Conservation (phyloP, 1,140 invertebrate genomes). For the Bathynomus jamesi region DNA sequence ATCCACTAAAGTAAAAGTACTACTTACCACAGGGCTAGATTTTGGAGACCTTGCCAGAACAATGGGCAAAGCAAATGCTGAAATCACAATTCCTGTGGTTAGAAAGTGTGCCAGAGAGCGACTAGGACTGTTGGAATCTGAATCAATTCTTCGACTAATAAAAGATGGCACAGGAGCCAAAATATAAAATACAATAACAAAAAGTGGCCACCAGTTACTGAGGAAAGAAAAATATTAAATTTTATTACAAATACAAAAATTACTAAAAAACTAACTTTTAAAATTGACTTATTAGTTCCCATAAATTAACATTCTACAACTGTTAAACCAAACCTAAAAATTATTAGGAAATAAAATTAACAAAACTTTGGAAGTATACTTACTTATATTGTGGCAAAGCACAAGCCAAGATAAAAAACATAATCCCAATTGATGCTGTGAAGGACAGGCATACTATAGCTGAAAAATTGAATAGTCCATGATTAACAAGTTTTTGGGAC, state of each 20-base stretch:
- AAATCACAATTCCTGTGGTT: constrained; percentile 73
- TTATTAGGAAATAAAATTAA: constrained; percentile 10
- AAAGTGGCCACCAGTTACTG: constrained; percentile 95
- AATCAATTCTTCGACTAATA: constrained; percentile 65
- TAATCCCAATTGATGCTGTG: constrained; percentile 90
- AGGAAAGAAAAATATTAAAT: constrained; percentile 39
- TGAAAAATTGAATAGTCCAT: no score
- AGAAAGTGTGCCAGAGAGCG: constrained; percentile 88
- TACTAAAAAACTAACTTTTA: no score
- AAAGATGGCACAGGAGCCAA: constrained; percentile 84
- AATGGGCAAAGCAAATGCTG: constrained; percentile 89
- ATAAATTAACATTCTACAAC: neutral
- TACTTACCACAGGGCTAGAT: constrained; percentile 53
- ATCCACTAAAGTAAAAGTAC: constrained; percentile 34
- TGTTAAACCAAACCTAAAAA: neutral
- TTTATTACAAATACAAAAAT: constrained; percentile 6
- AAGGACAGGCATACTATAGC: constrained; percentile 81
- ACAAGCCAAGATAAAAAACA: constrained; percentile 90
- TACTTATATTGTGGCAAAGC: constrained; percentile 81
- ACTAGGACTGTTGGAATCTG: constrained; percentile 61
- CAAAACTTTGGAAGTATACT: constrained; percentile 43
- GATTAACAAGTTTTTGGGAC: no score
- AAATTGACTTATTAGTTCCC: neutral
- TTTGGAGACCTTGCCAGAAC: constrained; percentile 69
- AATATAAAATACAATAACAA: constrained; percentile 90